Percentiles rank a stretch among this genome's conserved stretches.
phyloP scores from a whole-genome alignment of 64 coral and sea anemone species.

The Montipora cactus region DNA sequence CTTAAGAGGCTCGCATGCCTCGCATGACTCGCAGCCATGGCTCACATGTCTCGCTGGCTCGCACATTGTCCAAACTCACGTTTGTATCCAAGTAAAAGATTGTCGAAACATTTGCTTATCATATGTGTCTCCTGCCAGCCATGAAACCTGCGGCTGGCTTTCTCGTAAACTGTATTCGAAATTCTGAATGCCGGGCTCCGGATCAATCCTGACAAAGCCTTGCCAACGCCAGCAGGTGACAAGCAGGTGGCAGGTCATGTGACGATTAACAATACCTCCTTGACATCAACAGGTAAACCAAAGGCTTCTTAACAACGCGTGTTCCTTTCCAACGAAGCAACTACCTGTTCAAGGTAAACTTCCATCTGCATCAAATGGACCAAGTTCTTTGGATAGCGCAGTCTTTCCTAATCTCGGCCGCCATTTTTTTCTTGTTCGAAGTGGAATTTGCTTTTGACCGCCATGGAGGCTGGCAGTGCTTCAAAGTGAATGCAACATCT shows the following conservation, averaged over 20 bases:
- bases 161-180: background rate
- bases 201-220: background rate
- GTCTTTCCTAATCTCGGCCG: background rate
- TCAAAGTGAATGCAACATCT: background rate
- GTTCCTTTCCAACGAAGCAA: background rate
- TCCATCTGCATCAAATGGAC: background rate
- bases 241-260: background rate
- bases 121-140: too few relatives aligned
- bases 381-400: background rate
- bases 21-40: too few relatives aligned
- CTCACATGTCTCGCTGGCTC: too few relatives aligned
- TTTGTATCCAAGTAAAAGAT: too few relatives aligned
- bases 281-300: background rate
- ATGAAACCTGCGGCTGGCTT: too few relatives aligned
- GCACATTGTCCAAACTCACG: too few relatives aligned
- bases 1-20: too few relatives aligned
- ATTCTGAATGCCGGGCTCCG: background rate
- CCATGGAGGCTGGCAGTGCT: background rate
- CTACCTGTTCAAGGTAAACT: background rate
- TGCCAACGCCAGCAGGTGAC: background rate
- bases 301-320: background rate
- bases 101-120: too few relatives aligned
- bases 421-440: constrained; percentile 12
- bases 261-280: background rate
- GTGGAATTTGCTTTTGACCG: background rate